A percentile compares a stretch with the other conserved stretches of the same genome.
Evolutionary conservation across 2,797 vertebrate species (phyloP).

Genomic region (Ambastaia sidthimunki): DNA sequence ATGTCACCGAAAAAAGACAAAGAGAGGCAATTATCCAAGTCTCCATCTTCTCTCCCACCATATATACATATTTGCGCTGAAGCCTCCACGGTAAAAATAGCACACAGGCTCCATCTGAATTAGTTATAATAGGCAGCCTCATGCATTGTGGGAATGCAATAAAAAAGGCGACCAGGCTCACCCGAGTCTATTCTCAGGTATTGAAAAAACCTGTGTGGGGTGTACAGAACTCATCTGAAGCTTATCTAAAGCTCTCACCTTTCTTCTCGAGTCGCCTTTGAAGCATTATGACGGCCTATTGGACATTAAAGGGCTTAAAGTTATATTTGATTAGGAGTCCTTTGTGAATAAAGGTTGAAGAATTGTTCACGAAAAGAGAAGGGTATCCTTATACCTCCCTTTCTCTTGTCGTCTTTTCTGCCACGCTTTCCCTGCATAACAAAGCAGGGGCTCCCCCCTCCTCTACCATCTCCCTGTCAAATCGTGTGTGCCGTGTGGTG

Average conservation of each 20-base stretch:
- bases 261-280: background rate
- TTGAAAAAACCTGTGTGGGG: slow-evolving; percentile 2
- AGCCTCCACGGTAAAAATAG: slow-evolving; percentile 57
- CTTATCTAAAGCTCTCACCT: background rate
- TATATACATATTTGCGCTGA: slow-evolving; percentile 9
- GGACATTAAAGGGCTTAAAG: slow-evolving; percentile 5
- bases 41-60: slow-evolving; percentile 32
- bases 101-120: slow-evolving; percentile 30
- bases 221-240: background rate
- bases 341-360: background rate
- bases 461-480: slow-evolving; percentile 83
- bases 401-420: slow-evolving; percentile 11
- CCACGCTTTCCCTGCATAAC: slow-evolving; percentile 38
- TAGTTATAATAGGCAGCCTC: slow-evolving; percentile 17
- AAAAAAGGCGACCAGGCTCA: slow-evolving; percentile 1
- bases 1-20: slow-evolving; percentile 61
- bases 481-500: slow-evolving; percentile 79
- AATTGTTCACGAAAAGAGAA: slow-evolving; percentile 14
- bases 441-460: slow-evolving; percentile 74
- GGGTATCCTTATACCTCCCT: slow-evolving; percentile 50
- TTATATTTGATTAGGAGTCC: slow-evolving; percentile 19
- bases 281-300: background rate
- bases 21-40: slow-evolving; percentile 60
- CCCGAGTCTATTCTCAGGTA: background rate
- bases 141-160: slow-evolving; percentile 34